Conservation (phyloP, 2,888 invertebrate species). For the Chorisops tibialis region DNA sequence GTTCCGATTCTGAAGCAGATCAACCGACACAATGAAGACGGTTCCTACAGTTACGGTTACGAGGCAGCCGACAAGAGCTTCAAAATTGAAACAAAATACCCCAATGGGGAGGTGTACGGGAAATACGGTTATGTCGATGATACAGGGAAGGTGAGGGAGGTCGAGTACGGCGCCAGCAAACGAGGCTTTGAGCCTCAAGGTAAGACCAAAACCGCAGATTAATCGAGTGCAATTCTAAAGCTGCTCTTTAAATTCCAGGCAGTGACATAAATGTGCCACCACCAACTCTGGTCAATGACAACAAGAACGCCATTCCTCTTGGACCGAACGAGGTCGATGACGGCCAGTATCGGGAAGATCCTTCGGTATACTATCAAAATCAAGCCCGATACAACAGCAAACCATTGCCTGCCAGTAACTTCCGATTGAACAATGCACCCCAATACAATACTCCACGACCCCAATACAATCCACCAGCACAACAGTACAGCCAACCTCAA, state of each 20-base stretch:
- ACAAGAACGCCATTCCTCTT: slow-evolving; percentile 54
- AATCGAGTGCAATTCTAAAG: neutral
- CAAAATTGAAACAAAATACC: slow-evolving; percentile 84
- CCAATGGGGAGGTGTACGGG: slow-evolving; percentile 79
- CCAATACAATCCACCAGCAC: slow-evolving; percentile 39
- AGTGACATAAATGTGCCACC: slow-evolving; percentile 76
- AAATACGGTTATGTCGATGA: slow-evolving; percentile 89
- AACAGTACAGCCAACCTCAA: slow-evolving; percentile 32
- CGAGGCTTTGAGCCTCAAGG: slow-evolving; percentile 81
- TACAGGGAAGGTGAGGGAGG: slow-evolving; percentile 68
- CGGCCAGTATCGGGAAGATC: slow-evolving; percentile 83
- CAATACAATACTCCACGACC: slow-evolving; percentile 37
- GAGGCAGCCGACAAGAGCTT: slow-evolving; percentile 83
- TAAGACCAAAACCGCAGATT: slow-evolving; percentile 35
- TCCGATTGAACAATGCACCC: slow-evolving; percentile 46
- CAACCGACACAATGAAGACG: slow-evolving; percentile 81
- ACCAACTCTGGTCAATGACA: slow-evolving; percentile 61
- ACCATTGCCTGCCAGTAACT: slow-evolving; percentile 44
- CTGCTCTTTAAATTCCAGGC: slow-evolving; percentile 49
- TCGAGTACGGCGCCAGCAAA: slow-evolving; percentile 80
- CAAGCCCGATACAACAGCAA: slow-evolving; percentile 57
- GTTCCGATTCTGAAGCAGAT: slow-evolving; percentile 80
- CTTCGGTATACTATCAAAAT: slow-evolving; percentile 71
- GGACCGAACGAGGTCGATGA: slow-evolving; percentile 69
- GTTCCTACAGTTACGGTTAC: slow-evolving; percentile 84